phyloP scores from a whole-genome alignment of 2,888 invertebrate genomes.

The Timandra comae region DNA sequence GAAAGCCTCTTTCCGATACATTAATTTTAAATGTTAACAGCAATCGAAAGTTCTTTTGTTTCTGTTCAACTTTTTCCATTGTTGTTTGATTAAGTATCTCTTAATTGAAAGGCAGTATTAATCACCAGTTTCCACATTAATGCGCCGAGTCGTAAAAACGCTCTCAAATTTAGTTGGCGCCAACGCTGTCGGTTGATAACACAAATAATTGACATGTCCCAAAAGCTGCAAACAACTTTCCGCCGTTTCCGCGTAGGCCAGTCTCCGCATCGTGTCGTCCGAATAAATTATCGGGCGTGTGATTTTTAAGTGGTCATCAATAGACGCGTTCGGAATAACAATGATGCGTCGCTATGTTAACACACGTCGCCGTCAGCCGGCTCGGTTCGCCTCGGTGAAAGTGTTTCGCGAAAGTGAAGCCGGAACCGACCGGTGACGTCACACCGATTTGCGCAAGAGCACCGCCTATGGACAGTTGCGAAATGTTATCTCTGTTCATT shows the following conservation, averaged over 20 bases:
- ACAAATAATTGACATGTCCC: not conserved
- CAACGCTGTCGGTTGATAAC: too few species aligned
- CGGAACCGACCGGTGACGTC: constrained; percentile 70
- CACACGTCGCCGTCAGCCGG: constrained; percentile 38
- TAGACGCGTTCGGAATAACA: constrained; percentile 40
- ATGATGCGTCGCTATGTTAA: constrained; percentile 23
- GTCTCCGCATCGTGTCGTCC: constrained; percentile 17
- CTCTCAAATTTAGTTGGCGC: too few species aligned
- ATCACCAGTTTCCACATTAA: too few species aligned
- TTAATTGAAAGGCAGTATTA: too few species aligned
- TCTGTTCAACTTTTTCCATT: too few species aligned
- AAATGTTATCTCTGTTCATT: constrained; percentile 56
- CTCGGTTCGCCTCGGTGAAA: constrained; percentile 54
- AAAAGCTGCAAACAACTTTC: not conserved
- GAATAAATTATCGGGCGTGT: constrained; percentile 40
- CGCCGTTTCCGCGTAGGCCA: not conserved
- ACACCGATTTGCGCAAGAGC: constrained; percentile 65
- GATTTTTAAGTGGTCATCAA: constrained; percentile 38
- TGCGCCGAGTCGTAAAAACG: too few species aligned
- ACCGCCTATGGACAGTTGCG: constrained; percentile 53
- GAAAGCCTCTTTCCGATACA: too few species aligned
- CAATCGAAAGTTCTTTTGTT: too few species aligned
- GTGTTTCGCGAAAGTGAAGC: constrained; percentile 75
- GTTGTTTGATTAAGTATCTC: too few species aligned
- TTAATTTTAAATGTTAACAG: too few species aligned